Conservation (phyloP, 2,113 vertebrate species). For the Catagonus wagneri region DNA sequence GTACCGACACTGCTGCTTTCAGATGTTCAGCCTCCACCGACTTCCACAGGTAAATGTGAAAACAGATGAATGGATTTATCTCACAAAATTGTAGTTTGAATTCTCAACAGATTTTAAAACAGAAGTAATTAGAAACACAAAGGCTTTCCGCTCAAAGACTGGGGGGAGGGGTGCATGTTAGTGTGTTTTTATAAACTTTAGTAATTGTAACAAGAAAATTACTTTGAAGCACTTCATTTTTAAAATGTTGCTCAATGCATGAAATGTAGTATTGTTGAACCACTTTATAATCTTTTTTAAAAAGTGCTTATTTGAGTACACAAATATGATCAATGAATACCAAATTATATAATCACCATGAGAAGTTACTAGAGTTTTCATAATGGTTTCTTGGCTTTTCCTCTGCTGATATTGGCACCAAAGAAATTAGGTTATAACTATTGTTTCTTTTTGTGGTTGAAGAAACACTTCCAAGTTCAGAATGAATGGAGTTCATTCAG, state of each 20-base stretch:
- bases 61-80: background rate
- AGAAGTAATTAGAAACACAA: slow-evolving; percentile 38
- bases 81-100: background rate
- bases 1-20: background rate
- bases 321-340: slow-evolving; percentile 63
- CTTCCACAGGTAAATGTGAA: background rate
- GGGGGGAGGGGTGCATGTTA: background rate
- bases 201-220: slow-evolving; percentile 37
- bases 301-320: slow-evolving; percentile 67
- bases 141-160: background rate
- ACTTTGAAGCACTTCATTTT: slow-evolving; percentile 20
- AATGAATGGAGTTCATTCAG: slow-evolving; percentile 95
- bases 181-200: background rate
- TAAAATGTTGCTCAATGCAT: slow-evolving; percentile 19
- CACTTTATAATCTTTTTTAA: background rate
- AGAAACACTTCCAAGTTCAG: slow-evolving; percentile 91
- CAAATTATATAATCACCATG: slow-evolving; percentile 82
- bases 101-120: slow-evolving; percentile 21
- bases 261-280: slow-evolving; percentile 33
- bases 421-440: slow-evolving; percentile 87
- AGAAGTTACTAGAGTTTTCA: slow-evolving; percentile 78
- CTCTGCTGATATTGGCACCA: slow-evolving; percentile 80
- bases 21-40: background rate
- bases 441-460: slow-evolving; percentile 86
- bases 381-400: slow-evolving; percentile 81